Base-by-base conservation (phyloP, 2,113 vertebrate genomes). In the Sebastes fasciatus region DNA sequence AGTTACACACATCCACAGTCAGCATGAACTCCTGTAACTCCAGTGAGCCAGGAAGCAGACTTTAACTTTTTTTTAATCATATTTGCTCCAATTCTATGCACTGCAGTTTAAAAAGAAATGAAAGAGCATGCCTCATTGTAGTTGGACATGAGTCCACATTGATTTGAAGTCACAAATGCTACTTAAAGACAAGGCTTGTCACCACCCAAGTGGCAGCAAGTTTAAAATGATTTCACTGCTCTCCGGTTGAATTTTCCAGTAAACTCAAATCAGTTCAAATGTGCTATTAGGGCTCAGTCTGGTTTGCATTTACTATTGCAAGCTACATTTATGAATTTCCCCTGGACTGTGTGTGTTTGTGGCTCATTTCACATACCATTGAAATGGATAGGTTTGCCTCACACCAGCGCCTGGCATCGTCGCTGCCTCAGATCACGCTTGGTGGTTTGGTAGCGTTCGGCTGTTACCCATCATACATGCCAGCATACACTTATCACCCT, bases 341-440 rank as follows among this genome's bases (percentile, higher is more conserved):
- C 79, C 55, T 82, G 26, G 54, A 63, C 71, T 86, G 76, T 87
- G 68, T 84, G 71, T 69, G 71, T 83, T 57, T 90, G 86, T 85
- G 79, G 80, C 75, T 88, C 75, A 82, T 80, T 77, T 89, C 69
- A 82, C 82, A 88, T 77, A 69, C 78, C 76, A 40, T 8, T 90
- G 77, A 92, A 88, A 88, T 83, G 81, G 86, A 91, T 84, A 76
- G 65, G 79, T 81, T 89, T 74, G 65, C 75, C 84, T 78, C 83
- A 66, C 91, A 88, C 87, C 85, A 80, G 49, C 7, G 74, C 26
- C 68, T 88, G 81, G 83, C 86, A 86, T 82, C 79, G 2, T 1
- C 2, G n/a, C 82, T 74, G 64, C 80, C 62, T 85, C 83, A 63
- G 74, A 88, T 87, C 88, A 84, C 80, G 68, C 80, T 77, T 67